Evolutionary conservation across 2,797 vertebrate species (phyloP), one percentile per base, ranked within the genome.

Genomic region (Manis javanica): DNA sequence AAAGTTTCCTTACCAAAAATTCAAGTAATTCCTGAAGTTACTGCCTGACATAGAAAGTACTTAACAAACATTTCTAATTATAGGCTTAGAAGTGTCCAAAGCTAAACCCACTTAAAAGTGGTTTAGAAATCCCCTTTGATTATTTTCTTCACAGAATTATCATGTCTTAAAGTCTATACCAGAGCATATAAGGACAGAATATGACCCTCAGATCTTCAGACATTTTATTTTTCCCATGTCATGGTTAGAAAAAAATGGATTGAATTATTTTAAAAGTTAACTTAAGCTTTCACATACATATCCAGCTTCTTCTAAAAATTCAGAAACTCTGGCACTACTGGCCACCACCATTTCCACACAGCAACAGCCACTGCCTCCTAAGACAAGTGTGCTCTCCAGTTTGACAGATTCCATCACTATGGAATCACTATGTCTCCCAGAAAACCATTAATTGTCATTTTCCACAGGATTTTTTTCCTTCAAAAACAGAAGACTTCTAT

Each of bases 181-280:
- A 42, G 63, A 83, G 8, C 34, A 83, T 21, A 2, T 12, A 18
- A 51, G 26, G 24, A 42, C 2, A 21, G 3, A 77, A 34, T 46
- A 29, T 72, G 63, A 95, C 63, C 12, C 19, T 89, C 7, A 87
- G 31, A 49, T 69, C 10, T 34, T 64, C 18, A 75, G 57, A 66
- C 23, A 49, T 34, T 63, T 39, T 78, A 19, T 92, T 34, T 72
- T 86, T 26, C 77, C 37, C 18, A 34, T 75, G 84, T 68, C 2
- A 21, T 59, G 10, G 9, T 53, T 39, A 79, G 64, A 55, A 51
- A 77, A 46, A 51, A 61, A 72, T 59, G 18, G 13, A 10, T n/a
- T 59, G 31, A 51, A 84, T 69, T 84, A 39, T 84, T 84, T 81
- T 37, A n/a, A 87, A 96, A 87, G 74, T 61, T 55, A 91, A 74